Conservation (phyloP, 2,797 vertebrate genomes). For the Oreortyx pictus region DNA sequence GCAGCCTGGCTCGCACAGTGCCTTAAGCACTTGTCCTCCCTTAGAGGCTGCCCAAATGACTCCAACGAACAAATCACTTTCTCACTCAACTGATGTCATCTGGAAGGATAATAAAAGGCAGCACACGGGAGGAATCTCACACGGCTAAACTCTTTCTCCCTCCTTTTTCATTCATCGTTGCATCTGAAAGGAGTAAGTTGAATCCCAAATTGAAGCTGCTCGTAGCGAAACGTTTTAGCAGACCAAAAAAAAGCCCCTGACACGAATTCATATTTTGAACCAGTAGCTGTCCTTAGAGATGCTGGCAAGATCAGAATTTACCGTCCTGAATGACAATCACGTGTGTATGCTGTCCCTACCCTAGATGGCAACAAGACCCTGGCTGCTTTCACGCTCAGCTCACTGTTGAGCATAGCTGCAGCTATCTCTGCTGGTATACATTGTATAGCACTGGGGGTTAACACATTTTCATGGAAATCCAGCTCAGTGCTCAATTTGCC, state of each 20-base stretch:
- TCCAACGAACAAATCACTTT: background rate
- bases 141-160: background rate
- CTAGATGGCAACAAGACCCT: background rate
- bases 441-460: background rate
- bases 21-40: background rate
- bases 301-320: background rate
- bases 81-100: background rate
- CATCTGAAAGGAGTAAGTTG: accelerated
- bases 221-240: background rate
- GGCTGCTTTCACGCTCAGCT: background rate
- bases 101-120: background rate
- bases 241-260: background rate
- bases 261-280: background rate
- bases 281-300: background rate
- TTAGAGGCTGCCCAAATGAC: background rate
- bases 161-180: background rate
- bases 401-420: background rate
- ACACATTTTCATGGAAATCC: slow-evolving; percentile 32
- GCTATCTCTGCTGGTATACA: background rate
- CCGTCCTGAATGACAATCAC: background rate
- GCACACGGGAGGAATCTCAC: background rate
- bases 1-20: background rate
- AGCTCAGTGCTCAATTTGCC: slow-evolving; percentile 34
- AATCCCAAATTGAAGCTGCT: background rate
- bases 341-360: accelerated